Conservation (phyloP, 2,797 vertebrate genomes). For the Falco novaeseelandiae region DNA sequence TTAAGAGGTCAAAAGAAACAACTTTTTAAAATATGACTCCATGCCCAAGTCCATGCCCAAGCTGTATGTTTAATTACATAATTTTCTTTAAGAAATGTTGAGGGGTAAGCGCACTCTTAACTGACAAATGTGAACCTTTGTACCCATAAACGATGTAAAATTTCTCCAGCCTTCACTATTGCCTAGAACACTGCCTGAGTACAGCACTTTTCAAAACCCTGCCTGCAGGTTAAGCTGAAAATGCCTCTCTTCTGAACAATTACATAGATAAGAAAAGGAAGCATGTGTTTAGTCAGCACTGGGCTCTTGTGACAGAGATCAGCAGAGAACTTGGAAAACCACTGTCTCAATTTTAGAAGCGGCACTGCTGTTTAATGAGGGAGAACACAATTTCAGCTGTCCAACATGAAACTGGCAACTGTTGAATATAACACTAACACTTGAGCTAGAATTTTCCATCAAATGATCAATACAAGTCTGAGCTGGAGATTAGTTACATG, state of each 20-base stretch:
- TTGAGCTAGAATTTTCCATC: background rate
- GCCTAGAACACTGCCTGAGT: fast-evolving
- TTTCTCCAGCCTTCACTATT: background rate
- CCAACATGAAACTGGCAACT: background rate
- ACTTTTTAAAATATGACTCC: background rate
- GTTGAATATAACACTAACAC: background rate
- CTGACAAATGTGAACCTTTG: background rate
- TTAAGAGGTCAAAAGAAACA: background rate
- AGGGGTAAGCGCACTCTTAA: background rate
- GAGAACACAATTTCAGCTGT: background rate
- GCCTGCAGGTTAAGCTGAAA: background rate
- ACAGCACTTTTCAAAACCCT: background rate
- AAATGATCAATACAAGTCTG: background rate
- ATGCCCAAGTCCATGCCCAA: background rate
- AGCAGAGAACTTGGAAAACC: background rate
- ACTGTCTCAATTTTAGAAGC: background rate
- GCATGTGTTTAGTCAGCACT: fast-evolving
- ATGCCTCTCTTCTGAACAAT: background rate
- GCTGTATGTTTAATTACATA: background rate
- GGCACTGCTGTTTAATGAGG: background rate
- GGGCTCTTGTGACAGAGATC: background rate
- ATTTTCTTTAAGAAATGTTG: background rate
- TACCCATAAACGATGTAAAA: background rate
- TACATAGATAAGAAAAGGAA: background rate
- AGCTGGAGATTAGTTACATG: background rate